Evolutionary conservation across 1,140 invertebrate genomes (phyloP).

Genomic region (Zaprionus africanus): DNA sequence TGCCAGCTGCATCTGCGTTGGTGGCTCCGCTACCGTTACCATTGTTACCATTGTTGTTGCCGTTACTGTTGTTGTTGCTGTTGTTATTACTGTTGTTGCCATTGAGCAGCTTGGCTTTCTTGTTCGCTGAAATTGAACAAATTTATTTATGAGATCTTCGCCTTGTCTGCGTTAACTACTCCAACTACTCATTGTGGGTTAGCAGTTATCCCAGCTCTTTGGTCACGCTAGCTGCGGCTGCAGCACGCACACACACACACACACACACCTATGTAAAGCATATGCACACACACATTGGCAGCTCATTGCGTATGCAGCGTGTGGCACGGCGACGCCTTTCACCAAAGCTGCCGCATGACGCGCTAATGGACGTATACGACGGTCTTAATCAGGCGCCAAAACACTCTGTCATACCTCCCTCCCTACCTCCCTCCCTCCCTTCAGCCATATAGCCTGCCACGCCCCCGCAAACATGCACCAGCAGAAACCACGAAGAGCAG

Average conservation of each 20-base stretch:
- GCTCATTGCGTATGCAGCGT: conserved; percentile 65
- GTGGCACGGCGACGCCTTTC: conserved; percentile 62
- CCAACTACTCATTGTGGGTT: conserved; percentile 59
- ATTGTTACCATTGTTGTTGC: conserved; percentile 28
- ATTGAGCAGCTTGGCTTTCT: conserved; percentile 84
- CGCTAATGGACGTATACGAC: conserved; percentile 39
- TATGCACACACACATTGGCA: background rate
- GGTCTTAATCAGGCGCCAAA: conserved; percentile 19
- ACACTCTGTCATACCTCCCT: background rate
- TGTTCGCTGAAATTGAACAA: conserved; percentile 84
- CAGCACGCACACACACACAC: conserved; percentile 14
- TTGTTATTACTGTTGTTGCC: conserved; percentile 45
- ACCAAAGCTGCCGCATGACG: conserved; percentile 52
- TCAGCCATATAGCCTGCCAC: background rate
- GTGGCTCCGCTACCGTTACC: conserved; percentile 29
- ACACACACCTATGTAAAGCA: background rate
- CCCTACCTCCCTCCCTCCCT: background rate
- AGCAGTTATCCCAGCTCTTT: conserved; percentile 61
- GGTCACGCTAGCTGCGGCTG: conserved; percentile 69
- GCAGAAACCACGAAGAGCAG: background rate
- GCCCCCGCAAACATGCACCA: background rate
- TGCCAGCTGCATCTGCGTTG: conserved; percentile 13
- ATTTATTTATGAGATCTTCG: conserved; percentile 72
- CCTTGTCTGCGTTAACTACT: conserved; percentile 42
- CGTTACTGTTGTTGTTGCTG: conserved; percentile 29